phyloP scores from a whole-genome alignment of 35 echinoderm and acorn worm species.

The Apostichopus californicus region DNA sequence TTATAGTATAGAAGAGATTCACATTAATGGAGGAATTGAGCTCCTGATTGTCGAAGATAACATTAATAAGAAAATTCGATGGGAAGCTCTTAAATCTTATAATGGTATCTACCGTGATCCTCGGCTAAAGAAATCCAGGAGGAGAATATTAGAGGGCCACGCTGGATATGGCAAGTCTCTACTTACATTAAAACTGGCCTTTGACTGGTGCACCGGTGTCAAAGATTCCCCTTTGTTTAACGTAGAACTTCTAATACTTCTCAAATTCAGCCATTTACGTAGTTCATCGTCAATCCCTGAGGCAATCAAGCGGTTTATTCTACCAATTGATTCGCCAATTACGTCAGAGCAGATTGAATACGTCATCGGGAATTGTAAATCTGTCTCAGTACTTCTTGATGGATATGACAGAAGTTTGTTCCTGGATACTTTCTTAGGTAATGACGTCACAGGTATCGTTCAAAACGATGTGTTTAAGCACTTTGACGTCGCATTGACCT shows the following conservation, averaged over 20 bases:
- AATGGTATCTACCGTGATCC: background rate
- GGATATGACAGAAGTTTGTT: background rate
- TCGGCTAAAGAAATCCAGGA: background rate
- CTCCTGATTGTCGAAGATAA: background rate
- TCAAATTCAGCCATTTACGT: background rate
- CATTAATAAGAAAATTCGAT: background rate
- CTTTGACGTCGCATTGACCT: background rate
- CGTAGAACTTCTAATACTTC: background rate
- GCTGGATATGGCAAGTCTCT: background rate
- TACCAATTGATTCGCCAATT: background rate
- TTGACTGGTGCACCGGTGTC: background rate
- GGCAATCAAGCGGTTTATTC: background rate
- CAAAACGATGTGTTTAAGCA: background rate
- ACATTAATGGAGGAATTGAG: background rate
- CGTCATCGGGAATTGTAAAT: background rate
- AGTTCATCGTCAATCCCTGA: background rate
- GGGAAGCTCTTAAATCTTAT: background rate
- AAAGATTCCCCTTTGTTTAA: background rate
- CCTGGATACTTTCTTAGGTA: background rate
- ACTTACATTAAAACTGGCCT: background rate
- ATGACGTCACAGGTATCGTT: constrained; percentile 1
- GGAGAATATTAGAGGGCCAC: background rate
- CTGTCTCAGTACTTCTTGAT: background rate
- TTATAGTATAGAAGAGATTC: background rate
- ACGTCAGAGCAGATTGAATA: background rate